These are phyloP conservation scores for Carpatolechia fugitivella DNA, from an alignment of 2,888 invertebrate species.

Conservation along the genomic window DNA sequence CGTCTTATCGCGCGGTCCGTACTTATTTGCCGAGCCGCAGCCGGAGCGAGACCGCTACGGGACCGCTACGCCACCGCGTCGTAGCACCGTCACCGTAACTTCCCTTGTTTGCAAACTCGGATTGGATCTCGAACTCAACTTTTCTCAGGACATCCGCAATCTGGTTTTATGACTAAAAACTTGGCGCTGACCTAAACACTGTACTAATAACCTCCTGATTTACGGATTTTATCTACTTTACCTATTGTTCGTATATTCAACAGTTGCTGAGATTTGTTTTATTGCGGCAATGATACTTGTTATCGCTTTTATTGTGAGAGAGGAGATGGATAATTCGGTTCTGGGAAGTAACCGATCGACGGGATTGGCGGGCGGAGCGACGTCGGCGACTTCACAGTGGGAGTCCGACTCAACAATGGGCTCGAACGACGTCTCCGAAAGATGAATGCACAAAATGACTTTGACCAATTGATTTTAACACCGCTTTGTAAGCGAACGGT, in stretches of 20 bases:
- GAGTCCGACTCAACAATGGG: conserved; percentile 57
- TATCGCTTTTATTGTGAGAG: conserved; percentile 27
- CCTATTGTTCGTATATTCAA: too few species aligned
- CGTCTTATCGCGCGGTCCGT: conserved; percentile 70
- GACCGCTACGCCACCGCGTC: conserved; percentile 36
- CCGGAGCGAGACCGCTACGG: conserved; percentile 25
- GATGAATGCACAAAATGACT: conserved; percentile 62
- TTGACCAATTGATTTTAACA: conserved; percentile 74
- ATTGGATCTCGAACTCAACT: conserved; percentile 76
- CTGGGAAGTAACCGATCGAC: conserved; percentile 39
- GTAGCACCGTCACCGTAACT: conserved; percentile 62
- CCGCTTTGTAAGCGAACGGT: conserved; percentile 48
- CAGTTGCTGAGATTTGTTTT: conserved; percentile 9
- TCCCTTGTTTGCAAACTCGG: conserved; percentile 78
- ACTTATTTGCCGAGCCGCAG: conserved; percentile 64
- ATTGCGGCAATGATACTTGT: conserved; percentile 14
- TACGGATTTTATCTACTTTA: not conserved
- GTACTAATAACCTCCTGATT: not conserved
- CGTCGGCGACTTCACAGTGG: conserved; percentile 60
- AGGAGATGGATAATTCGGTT: conserved; percentile 31
- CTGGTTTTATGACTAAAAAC: conserved; percentile 74
- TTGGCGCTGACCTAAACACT: conserved; percentile 52
- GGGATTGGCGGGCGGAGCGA: conserved; percentile 48
- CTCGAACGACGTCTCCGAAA: conserved; percentile 53
- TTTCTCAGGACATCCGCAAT: conserved; percentile 71